Base-by-base conservation (phyloP, 2,113 vertebrate genomes). In the Xiphorhynchus elegans region DNA sequence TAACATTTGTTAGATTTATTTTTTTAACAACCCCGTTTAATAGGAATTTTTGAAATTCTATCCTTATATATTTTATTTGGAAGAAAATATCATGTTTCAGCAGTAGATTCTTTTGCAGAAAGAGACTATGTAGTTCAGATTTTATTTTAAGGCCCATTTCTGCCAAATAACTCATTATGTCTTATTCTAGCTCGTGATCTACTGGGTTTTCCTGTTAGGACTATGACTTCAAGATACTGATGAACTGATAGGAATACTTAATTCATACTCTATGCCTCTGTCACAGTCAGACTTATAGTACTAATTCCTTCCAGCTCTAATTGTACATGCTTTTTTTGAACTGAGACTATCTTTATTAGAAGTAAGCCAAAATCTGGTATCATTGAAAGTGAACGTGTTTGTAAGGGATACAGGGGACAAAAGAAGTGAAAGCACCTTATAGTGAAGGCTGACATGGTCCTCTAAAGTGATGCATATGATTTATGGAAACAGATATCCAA, bases 401-500 rank as follows among this genome's bases (percentile, higher is more conserved):
- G 35, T 13, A 40, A 79, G n/a, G n/a, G 37, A 40, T 39, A 11
- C 19, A 33, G 47, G 5, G 24, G 24, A 68, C 4, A 56, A 90
- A 74, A 53, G 15, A 72, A 60, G 37, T 75, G 40, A 76, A 75
- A 94, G 21, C 84, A 70, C 6, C 72, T 69, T 75, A 74, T 78
- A 81, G 68, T 40, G 49, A 90, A 82, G 84, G 50, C 40, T 3
- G 8, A 72, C 31, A 76, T 1, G 3, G 42, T 72, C 33, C 40
- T 76, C 17, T 93, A 64, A 81, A 86, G 21, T 21, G 56, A 63
- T 84, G 49, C 7, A 62, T 13, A 28, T 20, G 50, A 58, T 81
- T 95, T 73, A 89, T 82, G 64, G 60, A 84, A 95, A 80, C 80
- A 92, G 62, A 17, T 58, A 82, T 26, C 74, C 55, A 92, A 97